A percentile compares a stretch with the other conserved stretches of the same genome.
phyloP scores from a whole-genome alignment of 2,888 invertebrate species.

The Temnothorax rugatulus region DNA sequence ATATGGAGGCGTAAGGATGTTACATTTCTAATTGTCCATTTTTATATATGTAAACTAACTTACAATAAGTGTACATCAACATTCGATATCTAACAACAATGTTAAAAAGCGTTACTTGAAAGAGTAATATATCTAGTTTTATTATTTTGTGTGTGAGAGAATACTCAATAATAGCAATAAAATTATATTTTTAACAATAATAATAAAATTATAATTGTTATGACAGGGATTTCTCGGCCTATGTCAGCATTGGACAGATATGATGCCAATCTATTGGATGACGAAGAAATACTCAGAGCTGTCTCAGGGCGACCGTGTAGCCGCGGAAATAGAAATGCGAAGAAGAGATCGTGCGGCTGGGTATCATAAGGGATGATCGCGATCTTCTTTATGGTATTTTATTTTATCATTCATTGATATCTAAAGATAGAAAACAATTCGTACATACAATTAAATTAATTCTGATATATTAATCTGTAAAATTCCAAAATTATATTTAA shows the following conservation, averaged over 20 bases:
- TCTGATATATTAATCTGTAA: constrained; percentile 21
- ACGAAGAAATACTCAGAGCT: constrained; percentile 95
- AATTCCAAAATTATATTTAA: constrained; percentile 74
- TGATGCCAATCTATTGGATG: constrained; percentile 94
- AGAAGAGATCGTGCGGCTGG: constrained; percentile 94
- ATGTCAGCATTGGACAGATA: constrained; percentile 98
- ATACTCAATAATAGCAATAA: not conserved
- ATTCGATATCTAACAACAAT: not conserved
- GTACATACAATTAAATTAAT: not conserved
- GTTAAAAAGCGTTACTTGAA: not conserved
- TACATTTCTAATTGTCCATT: constrained; percentile 47
- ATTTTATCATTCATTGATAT: not conserved
- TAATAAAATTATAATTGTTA: constrained; percentile 26
- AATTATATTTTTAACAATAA: not conserved
- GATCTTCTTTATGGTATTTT: constrained; percentile 94
- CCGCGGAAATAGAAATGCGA: constrained; percentile 96
- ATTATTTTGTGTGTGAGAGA: not conserved
- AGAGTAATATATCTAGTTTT: not conserved
- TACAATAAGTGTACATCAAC: constrained; percentile 27
- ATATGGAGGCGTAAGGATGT: constrained; percentile 95
- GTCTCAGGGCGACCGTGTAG: constrained; percentile 94
- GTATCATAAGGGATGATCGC: constrained; percentile 91
- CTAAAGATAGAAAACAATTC: not conserved
- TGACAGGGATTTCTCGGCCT: constrained; percentile 96
- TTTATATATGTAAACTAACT: not conserved